A percentile compares a stretch with the other conserved stretches of the same genome.
Evolutionary conservation across 2,113 vertebrate genomes (phyloP).

Genomic region (Anoura caudifer): DNA sequence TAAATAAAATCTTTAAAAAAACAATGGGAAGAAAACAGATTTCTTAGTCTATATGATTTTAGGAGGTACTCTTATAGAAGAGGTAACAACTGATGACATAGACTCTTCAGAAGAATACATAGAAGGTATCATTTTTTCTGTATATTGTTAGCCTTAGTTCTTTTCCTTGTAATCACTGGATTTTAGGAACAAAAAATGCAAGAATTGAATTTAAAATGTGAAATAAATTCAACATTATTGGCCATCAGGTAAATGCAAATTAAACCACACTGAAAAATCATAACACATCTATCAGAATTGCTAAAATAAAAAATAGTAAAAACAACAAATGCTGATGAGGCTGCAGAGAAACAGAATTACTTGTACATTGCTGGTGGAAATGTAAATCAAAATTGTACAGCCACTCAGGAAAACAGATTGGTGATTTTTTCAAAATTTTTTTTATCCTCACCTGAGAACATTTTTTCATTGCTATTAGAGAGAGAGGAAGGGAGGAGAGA

Average conservation of each 20-base stretch:
- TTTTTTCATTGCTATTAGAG: too few species aligned
- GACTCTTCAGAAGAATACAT: not conserved
- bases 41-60: not conserved
- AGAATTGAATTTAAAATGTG: slow-evolving; percentile 40
- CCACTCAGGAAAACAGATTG: not conserved
- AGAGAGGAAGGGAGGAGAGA: too few species aligned
- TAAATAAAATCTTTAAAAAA: too few species aligned
- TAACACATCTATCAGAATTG: not conserved
- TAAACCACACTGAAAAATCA: not conserved
- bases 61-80: not conserved
- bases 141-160: not conserved
- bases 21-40: not conserved
- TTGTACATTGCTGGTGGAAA: not conserved
- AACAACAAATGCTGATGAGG: not conserved
- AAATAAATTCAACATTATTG: not conserved
- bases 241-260: not conserved
- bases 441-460: too few species aligned
- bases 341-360: not conserved
- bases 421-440: not conserved
- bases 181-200: not conserved
- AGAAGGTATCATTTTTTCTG: not conserved
- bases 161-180: not conserved
- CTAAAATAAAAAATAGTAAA: not conserved
- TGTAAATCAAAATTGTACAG: not conserved
- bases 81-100: not conserved